Evolutionary conservation across 1,140 invertebrate species (phyloP).

Genomic region (Apis laboriosa): DNA sequence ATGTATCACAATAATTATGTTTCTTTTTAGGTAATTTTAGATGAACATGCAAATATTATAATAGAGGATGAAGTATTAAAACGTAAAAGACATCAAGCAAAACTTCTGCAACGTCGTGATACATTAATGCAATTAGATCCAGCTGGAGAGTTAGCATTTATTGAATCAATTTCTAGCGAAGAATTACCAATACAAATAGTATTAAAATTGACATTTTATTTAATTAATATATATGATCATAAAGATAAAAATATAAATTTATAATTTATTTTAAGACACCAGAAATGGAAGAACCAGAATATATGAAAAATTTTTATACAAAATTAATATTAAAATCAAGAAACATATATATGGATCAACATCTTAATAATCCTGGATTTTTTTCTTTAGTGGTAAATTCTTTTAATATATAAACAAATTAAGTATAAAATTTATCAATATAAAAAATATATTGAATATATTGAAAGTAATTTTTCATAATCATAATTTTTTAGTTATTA

Average conservation of each 20-base stretch:
- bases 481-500: slow-evolving; percentile 58
- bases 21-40: slow-evolving; percentile 61
- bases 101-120: slow-evolving; percentile 39
- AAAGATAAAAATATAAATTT: neutral
- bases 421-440: neutral
- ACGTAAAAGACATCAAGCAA: slow-evolving; percentile 49
- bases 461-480: neutral
- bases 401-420: neutral
- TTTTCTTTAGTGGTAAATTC: slow-evolving; percentile 63
- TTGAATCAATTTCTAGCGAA: slow-evolving; percentile 59
- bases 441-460: neutral
- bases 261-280: neutral
- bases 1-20: neutral
- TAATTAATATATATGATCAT: neutral
- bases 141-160: slow-evolving; percentile 17
- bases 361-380: slow-evolving; percentile 68
- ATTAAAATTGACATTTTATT: neutral
- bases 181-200: slow-evolving; percentile 34
- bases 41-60: slow-evolving; percentile 67
- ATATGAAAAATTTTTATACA: slow-evolving; percentile 61
- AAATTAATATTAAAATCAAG: slow-evolving; percentile 65
- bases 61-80: slow-evolving; percentile 60
- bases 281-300: slow-evolving; percentile 37
- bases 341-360: slow-evolving; percentile 65
- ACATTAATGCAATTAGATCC: neutral